A percentile compares a stretch with the other conserved stretches of the same genome.
These are phyloP conservation scores for Microhierax caerulescens DNA, from an alignment of 2,797 vertebrate species.

Conservation along the genomic window DNA sequence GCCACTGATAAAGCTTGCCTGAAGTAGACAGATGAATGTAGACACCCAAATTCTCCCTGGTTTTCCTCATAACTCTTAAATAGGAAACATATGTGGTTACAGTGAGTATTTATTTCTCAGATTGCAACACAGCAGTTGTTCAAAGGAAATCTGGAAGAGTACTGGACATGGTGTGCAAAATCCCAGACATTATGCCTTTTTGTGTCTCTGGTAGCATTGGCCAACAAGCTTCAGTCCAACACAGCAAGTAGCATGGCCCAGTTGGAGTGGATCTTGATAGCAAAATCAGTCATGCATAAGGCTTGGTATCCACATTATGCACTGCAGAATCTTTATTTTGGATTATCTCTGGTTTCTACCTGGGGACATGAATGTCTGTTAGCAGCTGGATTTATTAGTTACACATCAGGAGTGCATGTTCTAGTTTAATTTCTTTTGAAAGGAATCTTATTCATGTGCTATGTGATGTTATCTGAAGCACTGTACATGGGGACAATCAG, in stretches of 20 bases:
- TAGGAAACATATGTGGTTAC: not conserved
- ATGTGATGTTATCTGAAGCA: not conserved
- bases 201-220: not conserved
- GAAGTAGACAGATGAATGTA: not conserved
- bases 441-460: not conserved
- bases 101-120: not conserved
- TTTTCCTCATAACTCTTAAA: not conserved
- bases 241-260: not conserved
- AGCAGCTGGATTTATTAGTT: not conserved
- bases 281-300: not conserved
- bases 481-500: not conserved
- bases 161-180: not conserved
- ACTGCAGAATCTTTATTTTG: not conserved
- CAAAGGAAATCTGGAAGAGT: not conserved
- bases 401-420: not conserved
- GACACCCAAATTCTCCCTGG: not conserved
- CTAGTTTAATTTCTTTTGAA: not conserved
- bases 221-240: not conserved
- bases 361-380: not conserved
- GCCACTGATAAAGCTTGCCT: rapidly evolving
- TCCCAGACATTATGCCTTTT: not conserved
- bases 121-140: not conserved
- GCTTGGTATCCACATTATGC: not conserved
- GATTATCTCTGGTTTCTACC: not conserved
- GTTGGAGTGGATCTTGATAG: not conserved